Evolutionary conservation across 2,888 invertebrate genomes (phyloP).

Genomic region (Napeogenes sylphis): DNA sequence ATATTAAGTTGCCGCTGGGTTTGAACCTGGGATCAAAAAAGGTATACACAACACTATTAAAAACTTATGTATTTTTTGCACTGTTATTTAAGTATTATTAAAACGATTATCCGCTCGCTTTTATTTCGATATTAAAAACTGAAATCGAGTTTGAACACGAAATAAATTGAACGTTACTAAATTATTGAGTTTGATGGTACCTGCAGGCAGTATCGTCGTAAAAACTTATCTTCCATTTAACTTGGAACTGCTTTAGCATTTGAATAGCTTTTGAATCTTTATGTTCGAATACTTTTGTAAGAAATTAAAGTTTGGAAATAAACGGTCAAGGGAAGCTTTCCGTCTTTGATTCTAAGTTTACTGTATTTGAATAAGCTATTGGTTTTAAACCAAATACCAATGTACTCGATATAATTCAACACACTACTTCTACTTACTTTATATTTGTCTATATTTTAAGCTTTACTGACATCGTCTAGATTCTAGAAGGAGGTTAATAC

Average conservation of each 20-base stretch:
- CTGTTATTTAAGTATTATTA: not conserved
- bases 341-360: no score
- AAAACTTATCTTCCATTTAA: slow-evolving; percentile 21
- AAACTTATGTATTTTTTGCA: no score
- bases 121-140: not conserved
- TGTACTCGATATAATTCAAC: no score
- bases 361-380: no score
- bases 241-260: slow-evolving; percentile 23
- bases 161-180: slow-evolving; percentile 1
- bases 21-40: no score
- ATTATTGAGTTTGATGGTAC: slow-evolving; percentile 11
- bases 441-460: no score
- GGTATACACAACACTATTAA: no score
- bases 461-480: no score
- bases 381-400: no score
- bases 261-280: slow-evolving; percentile 22
- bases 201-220: slow-evolving; percentile 18
- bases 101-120: not conserved
- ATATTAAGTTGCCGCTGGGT: no score
- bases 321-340: slow-evolving; percentile 11
- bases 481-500: no score
- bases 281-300: slow-evolving; percentile 21
- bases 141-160: not conserved
- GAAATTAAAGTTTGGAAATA: slow-evolving; percentile 19
- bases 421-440: no score